Evolutionary conservation across 2,888 invertebrate species (phyloP).

Genomic region (Eudemis profundana): DNA sequence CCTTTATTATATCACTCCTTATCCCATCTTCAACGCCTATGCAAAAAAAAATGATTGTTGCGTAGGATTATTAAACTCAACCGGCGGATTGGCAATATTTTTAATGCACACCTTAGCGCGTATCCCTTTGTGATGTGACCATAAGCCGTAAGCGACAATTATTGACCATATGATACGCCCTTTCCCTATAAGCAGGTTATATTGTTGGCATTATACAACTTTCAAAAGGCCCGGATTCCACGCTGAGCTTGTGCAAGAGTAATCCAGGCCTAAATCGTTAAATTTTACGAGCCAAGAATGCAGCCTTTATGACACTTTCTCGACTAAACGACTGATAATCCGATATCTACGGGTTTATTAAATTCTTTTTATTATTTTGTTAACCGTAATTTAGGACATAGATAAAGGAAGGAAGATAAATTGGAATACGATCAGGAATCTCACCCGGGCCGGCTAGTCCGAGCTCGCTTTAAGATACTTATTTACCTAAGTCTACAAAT

Average conservation of each 20-base stretch:
- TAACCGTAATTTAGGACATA: conserved; percentile 2
- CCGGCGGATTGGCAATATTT: too few relatives aligned
- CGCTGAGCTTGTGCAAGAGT: conserved; percentile 32
- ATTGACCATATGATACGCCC: background rate
- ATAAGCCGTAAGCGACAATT: too few relatives aligned
- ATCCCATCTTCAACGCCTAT: too few relatives aligned
- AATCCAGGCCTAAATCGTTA: conserved; percentile 44
- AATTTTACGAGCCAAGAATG: conserved; percentile 42
- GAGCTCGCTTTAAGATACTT: too few relatives aligned
- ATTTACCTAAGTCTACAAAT: too few relatives aligned
- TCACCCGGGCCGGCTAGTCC: too few relatives aligned
- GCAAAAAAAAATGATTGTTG: too few relatives aligned
- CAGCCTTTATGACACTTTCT: conserved; percentile 41
- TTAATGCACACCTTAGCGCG: too few relatives aligned
- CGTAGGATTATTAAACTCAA: too few relatives aligned
- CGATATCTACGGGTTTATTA: conserved; percentile 30
- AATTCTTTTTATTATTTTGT: conserved; percentile 17
- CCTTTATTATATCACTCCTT: too few relatives aligned
- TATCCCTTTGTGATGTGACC: too few relatives aligned
- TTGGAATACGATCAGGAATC: too few relatives aligned
- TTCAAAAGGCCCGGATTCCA: conserved; percentile 41
- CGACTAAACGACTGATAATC: conserved; percentile 28
- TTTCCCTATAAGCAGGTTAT: background rate
- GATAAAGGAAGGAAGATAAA: background rate
- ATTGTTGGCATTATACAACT: conserved; percentile 37